Conservation (phyloP, 2,113 vertebrate species). For the Oryzias woworae region DNA sequence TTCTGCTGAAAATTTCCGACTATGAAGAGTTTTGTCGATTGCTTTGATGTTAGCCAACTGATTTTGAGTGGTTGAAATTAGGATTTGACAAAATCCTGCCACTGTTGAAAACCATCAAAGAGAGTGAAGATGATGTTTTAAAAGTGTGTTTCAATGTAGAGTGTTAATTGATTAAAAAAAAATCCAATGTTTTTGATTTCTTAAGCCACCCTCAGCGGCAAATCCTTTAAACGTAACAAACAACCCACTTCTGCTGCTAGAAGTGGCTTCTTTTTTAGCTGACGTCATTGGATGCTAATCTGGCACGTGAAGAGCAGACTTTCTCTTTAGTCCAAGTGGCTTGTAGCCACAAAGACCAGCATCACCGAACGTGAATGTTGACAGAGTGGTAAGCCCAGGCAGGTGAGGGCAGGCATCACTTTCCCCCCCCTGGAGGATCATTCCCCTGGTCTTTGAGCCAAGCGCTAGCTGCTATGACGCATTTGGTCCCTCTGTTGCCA, state of each 20-base stretch:
- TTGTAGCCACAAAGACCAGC: background rate
- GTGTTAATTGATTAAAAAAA: too few relatives aligned
- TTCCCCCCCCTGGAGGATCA: slow-evolving; percentile 16
- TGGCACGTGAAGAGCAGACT: slow-evolving; percentile 34
- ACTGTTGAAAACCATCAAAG: too few relatives aligned
- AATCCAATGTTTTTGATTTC: background rate
- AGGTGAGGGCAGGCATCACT: slow-evolving; percentile 30
- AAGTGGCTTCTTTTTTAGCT: slow-evolving; percentile 20
- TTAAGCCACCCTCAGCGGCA: background rate
- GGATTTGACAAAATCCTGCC: too few relatives aligned
- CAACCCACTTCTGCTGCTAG: background rate
- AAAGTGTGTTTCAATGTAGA: too few relatives aligned
- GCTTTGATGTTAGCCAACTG: too few relatives aligned
- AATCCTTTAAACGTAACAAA: slow-evolving; percentile 1
- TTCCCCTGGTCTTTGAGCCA: slow-evolving; percentile 20
- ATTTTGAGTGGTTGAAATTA: too few relatives aligned
- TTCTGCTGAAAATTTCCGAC: too few relatives aligned
- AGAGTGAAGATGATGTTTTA: too few relatives aligned
- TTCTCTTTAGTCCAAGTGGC: slow-evolving; percentile 22
- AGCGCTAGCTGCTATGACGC: slow-evolving; percentile 52
- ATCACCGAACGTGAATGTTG: slow-evolving; percentile 22
- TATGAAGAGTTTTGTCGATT: too few relatives aligned
- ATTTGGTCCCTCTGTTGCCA: slow-evolving; percentile 44
- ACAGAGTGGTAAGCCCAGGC: slow-evolving; percentile 2
- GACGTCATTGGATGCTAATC: slow-evolving; percentile 39